Evolutionary conservation across 2,113 vertebrate genomes (phyloP), one percentile per base, ranked within the genome.

Genomic region (Coreoperca whiteheadi): DNA sequence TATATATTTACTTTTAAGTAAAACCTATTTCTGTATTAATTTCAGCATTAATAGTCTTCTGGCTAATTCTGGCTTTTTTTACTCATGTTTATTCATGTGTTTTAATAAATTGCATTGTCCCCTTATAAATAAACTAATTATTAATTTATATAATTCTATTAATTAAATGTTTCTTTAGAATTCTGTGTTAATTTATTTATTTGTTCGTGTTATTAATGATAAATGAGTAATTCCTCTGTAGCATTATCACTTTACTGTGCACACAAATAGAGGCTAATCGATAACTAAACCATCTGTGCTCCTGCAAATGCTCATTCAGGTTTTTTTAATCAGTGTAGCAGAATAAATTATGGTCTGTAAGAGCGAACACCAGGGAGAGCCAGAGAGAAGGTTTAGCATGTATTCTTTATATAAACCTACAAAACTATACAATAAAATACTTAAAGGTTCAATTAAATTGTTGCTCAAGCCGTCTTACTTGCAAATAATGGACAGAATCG

Each of bases 351-450:
- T 54, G 21, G 1, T 51, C 50, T 32, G 16, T n/a, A 48, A 4
- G 25, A 51, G 46, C 65, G 48, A 41, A 67, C 63, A 74, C 51
- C 71, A 67, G 71, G 30, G 60, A 2, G 67, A 59, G 68, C 50
- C 48, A 57, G 2, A 28, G 57, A 64, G 2, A 32, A 61, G 59
- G 21, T 46, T 54, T 54, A 25, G 3, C 32, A n/a, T 53, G 11
- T 37, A 23, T 30, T 3, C 34, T 18, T 48, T 46, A 41, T 2
- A 41, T 11, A 41, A 10, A 15, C 43, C 43, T 15, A 39, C 21
- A 75, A 14, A 51, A 53, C 15, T 32, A 15, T 14, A 15, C n/a
- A 39, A 39, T 37, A 20, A 50, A 77, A 51, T 79, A 51, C 12
- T 23, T 16, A 12, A 80, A 18, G 14, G 12, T 1, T 21, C 1